Base-by-base conservation (phyloP, 2,113 vertebrate species). In the Corythornis cristatus region DNA sequence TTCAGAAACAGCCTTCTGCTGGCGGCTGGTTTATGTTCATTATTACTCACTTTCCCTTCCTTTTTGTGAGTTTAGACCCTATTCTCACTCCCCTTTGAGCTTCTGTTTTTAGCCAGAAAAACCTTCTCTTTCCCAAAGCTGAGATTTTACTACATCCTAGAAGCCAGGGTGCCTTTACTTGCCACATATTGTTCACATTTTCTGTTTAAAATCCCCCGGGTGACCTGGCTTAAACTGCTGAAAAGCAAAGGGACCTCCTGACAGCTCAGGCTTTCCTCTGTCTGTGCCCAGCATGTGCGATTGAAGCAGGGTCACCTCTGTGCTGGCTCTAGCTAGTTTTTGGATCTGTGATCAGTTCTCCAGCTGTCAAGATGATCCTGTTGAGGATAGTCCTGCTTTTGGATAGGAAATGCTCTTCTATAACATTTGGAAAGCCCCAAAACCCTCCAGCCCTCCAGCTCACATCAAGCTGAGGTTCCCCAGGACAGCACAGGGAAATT, bases 1-100 rank as follows among this genome's bases (percentile, higher is more conserved):
- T 82, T 88, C 46, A 93, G 80, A 77, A 51, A 37, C 80, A 86
- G 51, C 70, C 64, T 85, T 45, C 82, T 91, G 56, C 93, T 80
- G 29, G 28, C 22, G 67, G 82, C 56, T 74, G 64, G n/a, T 46
- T 89, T 78, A 45, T 3, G 1, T 56, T 81, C 65, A 6, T 83
- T 53, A 4, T 46, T 71, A 33, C 43, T 60, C 53, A 9, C 37
- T 50, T 90, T 54, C 23, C 20, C 16, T 80, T 86, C 66, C 33
- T 91, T 82, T 26, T 35, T 42, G 28, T 31, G 71, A 83, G 28
- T 56, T 83, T 50, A 64, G 35, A 87, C 23, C 21, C 54, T 64
- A 23, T 57, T 64, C 45, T 80, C 75, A 25, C 54, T 85, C 35
- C 19, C 26, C 58, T 84, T 40, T 33, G 74, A 93, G 71, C 56